These are phyloP conservation scores for Trogon surrucura DNA, from an alignment of 2,113 vertebrate species.

Conservation along the genomic window DNA sequence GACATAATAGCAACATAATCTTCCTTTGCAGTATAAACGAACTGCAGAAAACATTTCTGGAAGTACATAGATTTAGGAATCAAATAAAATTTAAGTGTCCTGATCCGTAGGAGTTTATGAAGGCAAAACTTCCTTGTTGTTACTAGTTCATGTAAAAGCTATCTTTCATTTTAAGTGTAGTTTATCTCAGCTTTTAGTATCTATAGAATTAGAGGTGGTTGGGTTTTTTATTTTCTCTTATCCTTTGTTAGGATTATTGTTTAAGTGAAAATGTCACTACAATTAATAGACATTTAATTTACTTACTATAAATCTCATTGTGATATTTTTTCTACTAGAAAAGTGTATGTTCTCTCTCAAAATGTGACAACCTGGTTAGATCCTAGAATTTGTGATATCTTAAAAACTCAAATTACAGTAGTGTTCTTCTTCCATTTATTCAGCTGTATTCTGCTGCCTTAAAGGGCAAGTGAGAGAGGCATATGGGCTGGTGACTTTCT, in stretches of 20 bases:
- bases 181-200: conserved; percentile 49
- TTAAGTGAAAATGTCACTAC: background rate
- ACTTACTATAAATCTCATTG: background rate
- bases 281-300: background rate
- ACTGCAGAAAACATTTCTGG: conserved; percentile 71
- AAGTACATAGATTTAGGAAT: conserved; percentile 71
- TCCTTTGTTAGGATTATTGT: background rate
- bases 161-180: conserved; percentile 56
- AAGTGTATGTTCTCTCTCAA: background rate
- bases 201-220: background rate
- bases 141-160: conserved; percentile 75
- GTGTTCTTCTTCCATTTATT: background rate
- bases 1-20: conserved; percentile 78
- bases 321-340: background rate
- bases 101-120: conserved; percentile 77
- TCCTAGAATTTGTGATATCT: background rate
- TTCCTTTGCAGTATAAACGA: conserved; percentile 80
- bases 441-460: background rate
- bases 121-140: conserved; percentile 75
- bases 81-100: conserved; percentile 79
- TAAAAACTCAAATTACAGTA: background rate
- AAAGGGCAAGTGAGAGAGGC: background rate
- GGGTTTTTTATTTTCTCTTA: background rate
- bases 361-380: background rate
- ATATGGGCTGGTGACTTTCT: background rate